These are phyloP conservation scores for Rhabditoides inermis DNA, from an alignment of 2,888 invertebrate species.

Conservation along the genomic window DNA sequence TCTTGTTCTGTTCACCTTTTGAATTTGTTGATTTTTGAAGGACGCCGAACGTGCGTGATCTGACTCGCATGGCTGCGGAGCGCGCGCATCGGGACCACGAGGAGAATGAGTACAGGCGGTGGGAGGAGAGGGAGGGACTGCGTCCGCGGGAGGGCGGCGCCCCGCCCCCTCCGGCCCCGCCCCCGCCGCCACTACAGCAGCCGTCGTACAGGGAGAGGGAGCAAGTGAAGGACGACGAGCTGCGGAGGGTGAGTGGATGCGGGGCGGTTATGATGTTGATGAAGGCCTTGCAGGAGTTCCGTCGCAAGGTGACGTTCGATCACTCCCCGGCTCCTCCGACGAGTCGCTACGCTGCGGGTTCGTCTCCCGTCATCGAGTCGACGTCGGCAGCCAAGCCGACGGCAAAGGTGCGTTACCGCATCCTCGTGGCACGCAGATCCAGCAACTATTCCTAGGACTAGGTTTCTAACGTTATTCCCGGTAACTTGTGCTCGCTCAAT, in stretches of 20 bases:
- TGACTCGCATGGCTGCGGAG: neutral
- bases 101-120: neutral
- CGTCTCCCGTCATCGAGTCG: neutral
- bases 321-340: neutral
- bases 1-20: neutral
- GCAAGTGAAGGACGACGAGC: neutral
- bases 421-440: neutral
- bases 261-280: too few relatives aligned
- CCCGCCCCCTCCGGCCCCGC: too few relatives aligned
- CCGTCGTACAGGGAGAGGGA: too few relatives aligned
- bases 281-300: too few relatives aligned
- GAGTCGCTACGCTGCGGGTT: neutral
- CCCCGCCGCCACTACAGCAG: too few relatives aligned
- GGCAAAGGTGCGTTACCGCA: neutral
- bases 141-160: too few relatives aligned
- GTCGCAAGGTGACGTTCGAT: neutral
- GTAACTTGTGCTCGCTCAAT: too few relatives aligned
- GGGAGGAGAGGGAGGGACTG: neutral
- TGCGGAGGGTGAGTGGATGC: neutral
- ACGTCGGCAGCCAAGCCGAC: neutral
- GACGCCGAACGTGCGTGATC: neutral
- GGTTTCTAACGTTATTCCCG: neutral
- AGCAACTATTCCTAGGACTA: neutral
- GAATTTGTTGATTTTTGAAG: neutral
- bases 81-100: neutral